Conservation (phyloP, 2,797 vertebrate species). For the Perodicticus potto region DNA sequence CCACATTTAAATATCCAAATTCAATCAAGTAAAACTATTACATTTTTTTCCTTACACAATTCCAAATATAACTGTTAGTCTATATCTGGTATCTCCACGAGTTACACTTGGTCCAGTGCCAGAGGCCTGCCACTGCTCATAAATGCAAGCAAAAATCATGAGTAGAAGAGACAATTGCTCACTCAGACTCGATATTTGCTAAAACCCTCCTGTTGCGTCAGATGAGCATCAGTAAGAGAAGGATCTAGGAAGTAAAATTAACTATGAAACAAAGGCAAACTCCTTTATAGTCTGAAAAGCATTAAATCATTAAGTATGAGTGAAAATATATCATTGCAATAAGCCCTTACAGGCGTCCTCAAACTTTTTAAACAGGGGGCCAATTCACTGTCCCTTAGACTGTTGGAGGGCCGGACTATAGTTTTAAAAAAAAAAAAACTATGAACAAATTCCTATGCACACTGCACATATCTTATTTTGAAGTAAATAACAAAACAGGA, state of each 20-base stretch:
- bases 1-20: constrained; percentile 7
- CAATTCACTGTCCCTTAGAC: too few relatives aligned
- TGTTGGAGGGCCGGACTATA: too few relatives aligned
- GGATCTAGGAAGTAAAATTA: constrained; percentile 23
- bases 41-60: background rate
- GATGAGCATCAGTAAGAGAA: background rate
- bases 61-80: background rate
- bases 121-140: background rate
- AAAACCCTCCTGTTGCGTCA: background rate
- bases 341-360: background rate
- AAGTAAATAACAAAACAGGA: too few relatives aligned
- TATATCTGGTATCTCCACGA: background rate
- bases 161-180: background rate
- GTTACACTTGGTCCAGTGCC: background rate
- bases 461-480: too few relatives aligned
- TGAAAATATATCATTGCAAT: constrained; percentile 28
- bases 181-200: background rate
- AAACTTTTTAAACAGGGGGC: too few relatives aligned
- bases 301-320: constrained; percentile 40
- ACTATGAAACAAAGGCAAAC: constrained; percentile 33
- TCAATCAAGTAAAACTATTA: constrained; percentile 16
- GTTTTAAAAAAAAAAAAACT: too few relatives aligned
- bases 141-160: constrained; percentile 20
- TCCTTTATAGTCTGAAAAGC: constrained; percentile 47
- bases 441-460: too few relatives aligned